A percentile compares a stretch with the other conserved stretches of the same genome.
These are phyloP conservation scores for Tolmerus cingulatus DNA, from an alignment of 2,888 invertebrate genomes.

Conservation along the genomic window DNA sequence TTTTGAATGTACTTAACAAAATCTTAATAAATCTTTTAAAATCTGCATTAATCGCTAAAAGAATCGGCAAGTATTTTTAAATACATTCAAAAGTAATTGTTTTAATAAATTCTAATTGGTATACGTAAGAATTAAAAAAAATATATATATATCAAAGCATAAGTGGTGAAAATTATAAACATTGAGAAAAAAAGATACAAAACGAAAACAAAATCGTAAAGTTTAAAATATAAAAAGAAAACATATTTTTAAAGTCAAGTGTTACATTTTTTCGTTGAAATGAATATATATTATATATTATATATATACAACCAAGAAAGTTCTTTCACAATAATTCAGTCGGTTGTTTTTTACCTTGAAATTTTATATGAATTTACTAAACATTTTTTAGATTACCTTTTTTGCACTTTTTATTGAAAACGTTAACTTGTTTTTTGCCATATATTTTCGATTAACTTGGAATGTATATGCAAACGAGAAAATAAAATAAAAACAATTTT, in stretches of 20 bases:
- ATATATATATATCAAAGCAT: not conserved
- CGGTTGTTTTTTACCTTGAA: conserved; percentile 44
- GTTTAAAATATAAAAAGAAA: conserved; percentile 10
- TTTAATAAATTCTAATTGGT: conserved; percentile 24
- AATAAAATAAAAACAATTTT: not conserved
- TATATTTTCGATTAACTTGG: conserved; percentile 25
- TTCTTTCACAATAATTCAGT: conserved; percentile 42
- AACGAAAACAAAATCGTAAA: conserved; percentile 20
- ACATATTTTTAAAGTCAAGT: not conserved
- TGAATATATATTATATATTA: not conserved
- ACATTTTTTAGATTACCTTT: conserved; percentile 38
- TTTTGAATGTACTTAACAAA: conserved; percentile 29
- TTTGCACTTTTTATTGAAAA: conserved; percentile 41
- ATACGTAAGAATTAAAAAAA: conserved; percentile 1
- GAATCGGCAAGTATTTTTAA: not conserved
- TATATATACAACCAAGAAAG: not conserved
- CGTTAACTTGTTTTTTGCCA: conserved; percentile 27
- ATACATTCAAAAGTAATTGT: not conserved
- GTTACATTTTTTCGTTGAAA: not conserved
- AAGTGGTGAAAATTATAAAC: not conserved
- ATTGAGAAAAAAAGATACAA: conserved; percentile 3
- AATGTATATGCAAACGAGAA: conserved; percentile 44
- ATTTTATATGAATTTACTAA: not conserved
- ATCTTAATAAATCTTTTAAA: not conserved
- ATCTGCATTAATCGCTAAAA: not conserved